A percentile compares a stretch with the other conserved stretches of the same genome.
phyloP scores from a whole-genome alignment of 2,113 vertebrate species.

The Cyanocitta stelleri region DNA sequence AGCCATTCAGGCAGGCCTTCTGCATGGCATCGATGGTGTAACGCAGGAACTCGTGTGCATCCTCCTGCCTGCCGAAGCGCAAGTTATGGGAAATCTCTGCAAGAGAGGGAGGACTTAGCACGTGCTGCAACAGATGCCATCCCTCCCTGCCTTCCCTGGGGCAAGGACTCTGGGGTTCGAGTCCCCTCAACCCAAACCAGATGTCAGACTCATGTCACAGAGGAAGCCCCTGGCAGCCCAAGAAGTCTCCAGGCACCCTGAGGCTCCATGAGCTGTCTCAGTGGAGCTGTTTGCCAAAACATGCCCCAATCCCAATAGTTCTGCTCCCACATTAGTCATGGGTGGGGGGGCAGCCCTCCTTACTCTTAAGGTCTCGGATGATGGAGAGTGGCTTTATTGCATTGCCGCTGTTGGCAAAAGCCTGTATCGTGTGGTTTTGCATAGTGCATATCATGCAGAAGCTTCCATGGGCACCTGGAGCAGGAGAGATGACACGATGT shows the following conservation, averaged over 20 bases:
- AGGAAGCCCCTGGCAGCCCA: not conserved
- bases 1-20: constrained; percentile 89
- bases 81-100: constrained; percentile 92
- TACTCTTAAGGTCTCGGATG: constrained; percentile 93
- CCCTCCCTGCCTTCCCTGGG: not conserved
- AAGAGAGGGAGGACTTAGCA: not conserved
- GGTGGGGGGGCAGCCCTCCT: constrained; percentile 21
- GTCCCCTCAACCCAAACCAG: not conserved
- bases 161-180: not conserved
- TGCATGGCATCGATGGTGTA: constrained; percentile 97
- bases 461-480: constrained; percentile 86
- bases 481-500: fast-evolving
- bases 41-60: constrained; percentile 93
- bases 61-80: constrained; percentile 92
- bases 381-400: constrained; percentile 92
- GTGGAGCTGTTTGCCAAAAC: not conserved
- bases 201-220: fast-evolving
- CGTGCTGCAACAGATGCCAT: fast-evolving
- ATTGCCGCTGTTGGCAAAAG: constrained; percentile 91
- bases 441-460: constrained; percentile 98
- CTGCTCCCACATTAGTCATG: not conserved
- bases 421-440: constrained; percentile 93
- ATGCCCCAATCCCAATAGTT: not conserved
- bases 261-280: not conserved
- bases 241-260: not conserved